Conservation (phyloP, 2,888 invertebrate species). For the Lasioglossum malachurum region DNA sequence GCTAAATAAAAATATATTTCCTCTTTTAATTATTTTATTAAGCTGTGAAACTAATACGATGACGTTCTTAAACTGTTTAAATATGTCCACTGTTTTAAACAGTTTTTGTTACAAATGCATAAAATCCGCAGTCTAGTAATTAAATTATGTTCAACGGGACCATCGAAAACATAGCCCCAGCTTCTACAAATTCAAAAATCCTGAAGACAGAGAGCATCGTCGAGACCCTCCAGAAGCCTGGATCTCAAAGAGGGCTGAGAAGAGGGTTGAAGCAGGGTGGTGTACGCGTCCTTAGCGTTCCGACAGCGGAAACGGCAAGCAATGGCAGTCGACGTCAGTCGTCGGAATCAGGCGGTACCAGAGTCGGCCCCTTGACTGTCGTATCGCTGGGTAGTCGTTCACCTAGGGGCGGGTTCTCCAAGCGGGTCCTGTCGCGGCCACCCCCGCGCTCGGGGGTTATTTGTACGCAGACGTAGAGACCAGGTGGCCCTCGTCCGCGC, state of each 20-base stretch:
- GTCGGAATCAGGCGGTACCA: slow-evolving; percentile 70
- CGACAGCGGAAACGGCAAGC: slow-evolving; percentile 52
- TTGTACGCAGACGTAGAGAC: slow-evolving; percentile 81
- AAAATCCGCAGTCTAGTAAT: too few species aligned
- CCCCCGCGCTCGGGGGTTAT: slow-evolving; percentile 64
- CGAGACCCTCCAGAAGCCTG: neutral
- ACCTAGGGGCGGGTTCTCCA: slow-evolving; percentile 70
- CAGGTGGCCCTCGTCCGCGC: slow-evolving; percentile 74
- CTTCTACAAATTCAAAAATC: neutral
- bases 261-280: neutral
- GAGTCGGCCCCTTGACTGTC: slow-evolving; percentile 42
- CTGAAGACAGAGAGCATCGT: neutral
- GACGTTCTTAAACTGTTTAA: too few species aligned
- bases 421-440: slow-evolving; percentile 62
- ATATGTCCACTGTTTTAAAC: too few species aligned
- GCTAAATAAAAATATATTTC: too few species aligned
- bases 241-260: neutral
- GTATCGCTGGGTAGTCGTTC: slow-evolving; percentile 40
- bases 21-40: too few species aligned
- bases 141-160: neutral
- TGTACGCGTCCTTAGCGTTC: neutral
- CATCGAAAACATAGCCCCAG: neutral
- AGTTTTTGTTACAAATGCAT: too few species aligned
- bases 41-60: too few species aligned
- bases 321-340: slow-evolving; percentile 64